phyloP scores from a whole-genome alignment of 2,797 vertebrate genomes.

The Falco concolor region DNA sequence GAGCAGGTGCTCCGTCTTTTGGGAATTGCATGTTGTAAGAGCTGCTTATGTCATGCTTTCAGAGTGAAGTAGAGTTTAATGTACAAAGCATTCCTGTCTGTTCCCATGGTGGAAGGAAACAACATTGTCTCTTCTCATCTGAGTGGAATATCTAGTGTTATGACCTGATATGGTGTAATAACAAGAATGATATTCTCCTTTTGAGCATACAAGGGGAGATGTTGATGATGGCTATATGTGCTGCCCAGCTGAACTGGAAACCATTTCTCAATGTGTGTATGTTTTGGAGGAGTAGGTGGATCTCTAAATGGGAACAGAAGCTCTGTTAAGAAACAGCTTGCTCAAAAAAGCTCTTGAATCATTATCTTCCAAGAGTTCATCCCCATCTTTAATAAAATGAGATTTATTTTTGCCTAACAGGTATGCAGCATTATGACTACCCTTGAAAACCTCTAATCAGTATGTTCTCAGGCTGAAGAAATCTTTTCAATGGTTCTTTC shows the following conservation, averaged over 20 bases:
- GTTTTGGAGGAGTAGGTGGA: background rate
- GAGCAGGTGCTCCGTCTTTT: background rate
- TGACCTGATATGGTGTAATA: background rate
- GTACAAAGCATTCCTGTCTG: background rate
- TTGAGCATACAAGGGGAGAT: background rate
- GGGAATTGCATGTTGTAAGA: background rate
- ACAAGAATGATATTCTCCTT: background rate
- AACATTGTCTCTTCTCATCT: background rate
- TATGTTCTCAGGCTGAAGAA: background rate
- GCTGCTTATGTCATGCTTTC: background rate
- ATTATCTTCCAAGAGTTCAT: background rate
- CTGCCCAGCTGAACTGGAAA: background rate
- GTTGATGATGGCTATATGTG: background rate
- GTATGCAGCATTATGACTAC: background rate
- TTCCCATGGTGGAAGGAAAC: background rate
- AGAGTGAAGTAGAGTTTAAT: background rate
- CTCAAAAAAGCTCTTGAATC: background rate
- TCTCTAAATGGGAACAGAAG: background rate
- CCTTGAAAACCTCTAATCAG: conserved; percentile 15
- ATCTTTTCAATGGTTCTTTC: background rate
- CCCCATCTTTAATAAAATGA: background rate
- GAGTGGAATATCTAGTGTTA: background rate
- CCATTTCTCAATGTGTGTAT: background rate
- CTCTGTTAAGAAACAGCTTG: background rate
- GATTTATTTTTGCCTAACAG: background rate